A percentile compares a stretch with the other conserved stretches of the same genome.
Evolutionary conservation across 2,888 invertebrate genomes (phyloP).

Genomic region (Yponomeuta cagnagella): DNA sequence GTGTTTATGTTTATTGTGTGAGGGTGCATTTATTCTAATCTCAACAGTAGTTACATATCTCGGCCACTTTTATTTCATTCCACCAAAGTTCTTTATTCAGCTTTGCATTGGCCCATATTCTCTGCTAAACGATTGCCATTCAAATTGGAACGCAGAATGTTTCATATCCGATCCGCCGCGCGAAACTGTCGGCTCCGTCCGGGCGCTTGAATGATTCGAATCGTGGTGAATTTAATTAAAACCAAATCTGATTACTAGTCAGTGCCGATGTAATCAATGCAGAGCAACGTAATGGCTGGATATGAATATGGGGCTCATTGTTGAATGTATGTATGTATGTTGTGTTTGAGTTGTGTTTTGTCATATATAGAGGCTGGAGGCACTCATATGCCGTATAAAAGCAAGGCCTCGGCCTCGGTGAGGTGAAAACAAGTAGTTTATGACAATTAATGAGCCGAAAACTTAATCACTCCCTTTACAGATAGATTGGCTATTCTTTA

Average conservation of each 20-base stretch:
- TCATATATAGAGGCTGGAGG: not conserved
- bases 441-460: no score
- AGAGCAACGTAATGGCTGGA: no score
- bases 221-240: conserved; percentile 43
- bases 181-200: conserved; percentile 22
- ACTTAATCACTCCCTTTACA: no score
- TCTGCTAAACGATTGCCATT: not conserved
- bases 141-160: not conserved
- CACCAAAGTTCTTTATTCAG: not conserved
- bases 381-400: not conserved
- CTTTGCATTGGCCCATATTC: not conserved
- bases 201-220: conserved; percentile 12
- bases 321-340: not conserved
- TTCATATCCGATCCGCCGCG: conserved; percentile 14
- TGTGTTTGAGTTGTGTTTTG: not conserved
- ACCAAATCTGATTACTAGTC: conserved; percentile 34
- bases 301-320: not conserved
- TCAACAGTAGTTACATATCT: no score
- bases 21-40: no score
- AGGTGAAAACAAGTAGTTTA: no score
- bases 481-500: no score
- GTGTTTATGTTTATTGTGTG: no score
- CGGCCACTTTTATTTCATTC: no score
- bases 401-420: no score
- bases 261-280: not conserved